phyloP scores from a whole-genome alignment of 2,113 vertebrate species.

The Excalfactoria chinensis region DNA sequence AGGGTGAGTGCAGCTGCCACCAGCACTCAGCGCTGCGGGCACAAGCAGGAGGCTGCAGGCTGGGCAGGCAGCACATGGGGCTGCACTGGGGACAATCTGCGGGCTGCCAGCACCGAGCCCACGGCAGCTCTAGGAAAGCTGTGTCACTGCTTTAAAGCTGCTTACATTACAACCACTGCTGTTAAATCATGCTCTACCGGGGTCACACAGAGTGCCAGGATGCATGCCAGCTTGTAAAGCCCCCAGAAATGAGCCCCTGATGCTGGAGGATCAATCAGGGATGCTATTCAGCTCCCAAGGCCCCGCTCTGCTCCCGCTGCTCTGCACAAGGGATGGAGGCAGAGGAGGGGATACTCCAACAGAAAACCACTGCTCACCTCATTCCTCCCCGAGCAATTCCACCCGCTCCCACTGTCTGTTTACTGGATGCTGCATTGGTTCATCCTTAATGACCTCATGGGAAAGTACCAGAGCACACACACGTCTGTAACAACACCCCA shows the following conservation, averaged over 20 bases:
- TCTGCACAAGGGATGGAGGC: background rate
- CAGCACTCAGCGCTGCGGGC: no score
- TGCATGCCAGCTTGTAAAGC: background rate
- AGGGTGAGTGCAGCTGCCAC: background rate
- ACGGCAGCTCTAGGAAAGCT: background rate
- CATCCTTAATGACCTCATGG: background rate
- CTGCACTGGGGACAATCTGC: fast-evolving
- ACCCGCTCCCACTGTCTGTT: slow-evolving; percentile 9
- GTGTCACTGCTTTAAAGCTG: background rate
- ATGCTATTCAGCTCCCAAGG: no score
- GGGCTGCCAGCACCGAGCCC: background rate
- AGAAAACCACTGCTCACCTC: background rate
- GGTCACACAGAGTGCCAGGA: background rate
- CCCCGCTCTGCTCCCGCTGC: no score
- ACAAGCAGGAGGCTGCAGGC: background rate
- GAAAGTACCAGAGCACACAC: background rate
- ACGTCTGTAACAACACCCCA: background rate
- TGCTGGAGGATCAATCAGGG: background rate
- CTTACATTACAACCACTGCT: background rate
- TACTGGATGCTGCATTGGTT: background rate
- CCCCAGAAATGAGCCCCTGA: background rate
- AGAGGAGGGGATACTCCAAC: background rate
- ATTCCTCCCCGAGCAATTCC: slow-evolving; percentile 9
- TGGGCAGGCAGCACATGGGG: background rate
- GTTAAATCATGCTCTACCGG: background rate